Evolutionary conservation across 2,888 invertebrate genomes (phyloP).

Genomic region (Cephalotes varians): DNA sequence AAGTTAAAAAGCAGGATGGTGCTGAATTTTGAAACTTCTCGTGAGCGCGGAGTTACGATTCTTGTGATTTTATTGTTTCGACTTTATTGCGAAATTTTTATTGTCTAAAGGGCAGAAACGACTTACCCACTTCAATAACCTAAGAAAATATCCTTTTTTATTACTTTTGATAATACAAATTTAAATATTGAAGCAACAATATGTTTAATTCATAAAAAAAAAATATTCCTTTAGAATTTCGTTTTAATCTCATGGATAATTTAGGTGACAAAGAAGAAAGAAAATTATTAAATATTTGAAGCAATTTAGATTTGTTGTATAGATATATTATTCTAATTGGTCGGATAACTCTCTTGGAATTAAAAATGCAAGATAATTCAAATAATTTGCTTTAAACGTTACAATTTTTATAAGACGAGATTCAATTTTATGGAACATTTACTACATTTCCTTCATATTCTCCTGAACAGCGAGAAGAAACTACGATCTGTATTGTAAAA

Average conservation of each 20-base stretch:
- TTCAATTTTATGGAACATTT: constrained; percentile 17
- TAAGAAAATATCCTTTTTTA: not conserved
- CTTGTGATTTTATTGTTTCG: constrained; percentile 34
- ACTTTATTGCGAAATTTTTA: constrained; percentile 43
- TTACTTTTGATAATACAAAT: constrained; percentile 7
- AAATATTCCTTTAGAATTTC: constrained; percentile 1
- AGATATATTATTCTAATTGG: not conserved
- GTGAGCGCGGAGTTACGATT: constrained; percentile 28
- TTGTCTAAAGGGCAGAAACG: not conserved
- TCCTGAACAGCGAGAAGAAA: not conserved
- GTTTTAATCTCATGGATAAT: not conserved
- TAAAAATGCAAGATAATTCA: not conserved
- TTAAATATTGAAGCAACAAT: not conserved
- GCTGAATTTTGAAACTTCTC: constrained; percentile 48
- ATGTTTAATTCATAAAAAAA: not conserved
- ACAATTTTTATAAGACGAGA: not conserved
- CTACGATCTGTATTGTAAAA: constrained; percentile 11
- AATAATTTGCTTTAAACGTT: not conserved
- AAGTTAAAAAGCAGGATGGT: constrained; percentile 45
- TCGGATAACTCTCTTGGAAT: not conserved
- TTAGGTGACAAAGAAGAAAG: not conserved
- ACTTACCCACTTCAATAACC: not conserved
- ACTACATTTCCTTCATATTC: not conserved
- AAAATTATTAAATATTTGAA: not conserved
- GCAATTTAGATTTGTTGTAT: not conserved